Percentiles rank a stretch among this genome's conserved stretches.
phyloP scores from a whole-genome alignment of 1,140 invertebrate species.

The Drosophila rufa region DNA sequence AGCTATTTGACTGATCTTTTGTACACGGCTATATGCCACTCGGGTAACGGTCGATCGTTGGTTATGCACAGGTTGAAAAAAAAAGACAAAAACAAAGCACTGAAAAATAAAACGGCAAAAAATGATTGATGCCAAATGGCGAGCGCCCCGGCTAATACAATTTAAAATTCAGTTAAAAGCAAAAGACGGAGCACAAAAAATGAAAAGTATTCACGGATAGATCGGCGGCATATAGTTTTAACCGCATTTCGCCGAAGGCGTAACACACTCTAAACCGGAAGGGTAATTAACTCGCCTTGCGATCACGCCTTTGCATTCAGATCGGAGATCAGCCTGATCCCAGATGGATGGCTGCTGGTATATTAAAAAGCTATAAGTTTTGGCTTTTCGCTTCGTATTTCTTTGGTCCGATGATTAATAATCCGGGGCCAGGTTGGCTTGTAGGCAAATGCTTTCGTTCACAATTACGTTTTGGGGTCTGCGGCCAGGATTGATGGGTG shows the following conservation, averaged over 20 bases:
- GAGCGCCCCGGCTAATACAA: conserved; percentile 70
- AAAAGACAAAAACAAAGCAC: conserved; percentile 13
- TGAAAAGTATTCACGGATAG: conserved; percentile 67
- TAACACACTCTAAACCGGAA: conserved; percentile 85
- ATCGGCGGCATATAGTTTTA: conserved; percentile 68
- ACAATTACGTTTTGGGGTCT: conserved; percentile 63
- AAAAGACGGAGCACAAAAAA: conserved; percentile 54
- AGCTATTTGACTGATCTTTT: conserved; percentile 75
- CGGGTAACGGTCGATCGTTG: conserved; percentile 60
- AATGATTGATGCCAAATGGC: conserved; percentile 77
- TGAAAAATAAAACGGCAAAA: conserved; percentile 49
- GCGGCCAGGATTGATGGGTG: conserved; percentile 74
- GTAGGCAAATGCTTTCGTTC: conserved; percentile 74
- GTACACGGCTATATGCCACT: conserved; percentile 35
- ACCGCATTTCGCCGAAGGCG: conserved; percentile 82
- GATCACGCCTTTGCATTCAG: conserved; percentile 83
- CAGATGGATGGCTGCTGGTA: conserved; percentile 42
- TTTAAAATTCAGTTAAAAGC: conserved; percentile 79
- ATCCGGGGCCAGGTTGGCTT: conserved; percentile 44
- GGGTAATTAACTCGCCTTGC: conserved; percentile 85
- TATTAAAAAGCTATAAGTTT: conserved; percentile 83
- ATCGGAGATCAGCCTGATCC: conserved; percentile 34
- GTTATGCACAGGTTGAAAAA: conserved; percentile 68
- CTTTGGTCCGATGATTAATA: conserved; percentile 70
- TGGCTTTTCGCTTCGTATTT: conserved; percentile 42